phyloP scores from a whole-genome alignment of 2,797 vertebrate species.

The Acrossocheilus fasciatus region DNA sequence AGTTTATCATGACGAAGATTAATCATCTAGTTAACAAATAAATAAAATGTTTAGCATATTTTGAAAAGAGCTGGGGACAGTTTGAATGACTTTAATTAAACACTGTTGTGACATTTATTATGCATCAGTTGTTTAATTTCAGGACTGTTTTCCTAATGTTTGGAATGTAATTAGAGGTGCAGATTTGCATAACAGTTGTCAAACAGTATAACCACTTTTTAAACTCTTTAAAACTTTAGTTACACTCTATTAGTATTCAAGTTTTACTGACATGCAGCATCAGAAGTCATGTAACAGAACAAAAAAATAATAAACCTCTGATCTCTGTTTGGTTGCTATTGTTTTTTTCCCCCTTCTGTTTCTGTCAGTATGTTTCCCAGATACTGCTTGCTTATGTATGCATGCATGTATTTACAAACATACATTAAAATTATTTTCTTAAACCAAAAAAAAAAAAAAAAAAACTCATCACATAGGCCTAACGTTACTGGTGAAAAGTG shows the following conservation, averaged over 20 bases:
- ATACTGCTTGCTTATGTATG: background rate
- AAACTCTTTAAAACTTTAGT: background rate
- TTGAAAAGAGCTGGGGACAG: background rate
- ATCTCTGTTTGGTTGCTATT: background rate
- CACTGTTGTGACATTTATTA: background rate
- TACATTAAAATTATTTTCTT: background rate
- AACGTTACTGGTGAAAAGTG: background rate
- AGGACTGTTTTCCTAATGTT: background rate
- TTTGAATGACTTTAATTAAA: background rate
- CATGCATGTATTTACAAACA: background rate
- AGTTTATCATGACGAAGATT: background rate
- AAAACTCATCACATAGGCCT: background rate
- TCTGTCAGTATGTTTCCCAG: background rate
- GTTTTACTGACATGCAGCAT: too few relatives aligned
- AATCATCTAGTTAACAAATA: background rate
- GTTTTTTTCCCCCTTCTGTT: background rate
- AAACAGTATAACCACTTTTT: background rate
- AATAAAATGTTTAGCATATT: background rate
- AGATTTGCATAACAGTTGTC: background rate
- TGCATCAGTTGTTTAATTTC: background rate
- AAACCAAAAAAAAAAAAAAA: background rate
- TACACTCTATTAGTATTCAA: background rate
- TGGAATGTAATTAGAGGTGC: background rate
- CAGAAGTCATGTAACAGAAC: background rate
- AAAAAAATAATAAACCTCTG: background rate